Conservation (phyloP, 2,113 vertebrate genomes). For the Grammomys dolichurus region DNA sequence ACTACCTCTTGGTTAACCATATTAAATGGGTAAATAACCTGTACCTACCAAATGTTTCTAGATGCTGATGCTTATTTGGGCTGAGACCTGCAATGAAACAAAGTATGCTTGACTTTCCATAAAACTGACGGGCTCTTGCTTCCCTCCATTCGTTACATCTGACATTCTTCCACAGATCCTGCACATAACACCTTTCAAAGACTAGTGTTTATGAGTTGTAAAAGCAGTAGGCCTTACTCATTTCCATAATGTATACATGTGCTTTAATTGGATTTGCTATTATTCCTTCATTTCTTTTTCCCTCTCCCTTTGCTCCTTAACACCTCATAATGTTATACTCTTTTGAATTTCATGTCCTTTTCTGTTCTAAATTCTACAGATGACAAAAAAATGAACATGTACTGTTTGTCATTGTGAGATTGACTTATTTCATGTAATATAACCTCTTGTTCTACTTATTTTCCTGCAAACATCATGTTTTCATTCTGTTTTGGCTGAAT, state of each 20-base stretch:
- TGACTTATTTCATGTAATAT: not conserved
- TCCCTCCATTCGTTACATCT: constrained; percentile 4
- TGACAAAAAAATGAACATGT: not conserved
- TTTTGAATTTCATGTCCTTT: not conserved
- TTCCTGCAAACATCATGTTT: not conserved
- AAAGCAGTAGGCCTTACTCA: not conserved
- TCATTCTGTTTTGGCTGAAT: not conserved
- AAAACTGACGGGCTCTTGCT: not conserved
- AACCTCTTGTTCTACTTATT: not conserved
- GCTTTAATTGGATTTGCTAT: not conserved
- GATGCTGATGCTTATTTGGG: not conserved
- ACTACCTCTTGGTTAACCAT: not conserved
- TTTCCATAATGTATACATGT: not conserved
- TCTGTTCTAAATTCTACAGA: not conserved
- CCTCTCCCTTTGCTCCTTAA: not conserved
- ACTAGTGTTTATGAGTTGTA: not conserved
- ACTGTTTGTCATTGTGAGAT: not conserved
- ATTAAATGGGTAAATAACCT: constrained; percentile 19
- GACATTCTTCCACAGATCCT: not conserved
- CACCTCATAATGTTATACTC: not conserved
- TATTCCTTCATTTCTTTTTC: not conserved
- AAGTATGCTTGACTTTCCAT: not conserved
- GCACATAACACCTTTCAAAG: not conserved
- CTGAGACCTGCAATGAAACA: constrained; percentile 40
- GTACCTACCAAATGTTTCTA: not conserved